A percentile compares a stretch with the other conserved stretches of the same genome.
These are phyloP conservation scores for Acheta domesticus DNA, from an alignment of 2,888 invertebrate species.

Conservation along the genomic window DNA sequence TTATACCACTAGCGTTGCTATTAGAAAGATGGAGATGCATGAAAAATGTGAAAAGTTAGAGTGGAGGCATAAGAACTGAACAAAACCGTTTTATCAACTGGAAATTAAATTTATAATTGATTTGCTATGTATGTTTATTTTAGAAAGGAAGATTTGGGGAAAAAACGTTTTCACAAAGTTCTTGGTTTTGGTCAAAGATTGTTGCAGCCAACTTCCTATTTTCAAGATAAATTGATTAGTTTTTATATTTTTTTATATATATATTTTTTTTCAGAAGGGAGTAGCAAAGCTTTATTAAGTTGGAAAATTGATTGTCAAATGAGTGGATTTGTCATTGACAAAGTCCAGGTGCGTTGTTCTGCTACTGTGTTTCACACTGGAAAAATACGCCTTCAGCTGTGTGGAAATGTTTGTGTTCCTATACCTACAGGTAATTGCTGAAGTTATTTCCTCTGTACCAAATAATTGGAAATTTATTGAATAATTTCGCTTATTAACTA, in stretches of 20 bases:
- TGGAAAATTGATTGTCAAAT: slow-evolving; percentile 3
- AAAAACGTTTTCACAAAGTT: too few relatives aligned
- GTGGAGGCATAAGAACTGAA: too few relatives aligned
- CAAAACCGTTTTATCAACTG: too few relatives aligned
- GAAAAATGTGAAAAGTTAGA: too few relatives aligned
- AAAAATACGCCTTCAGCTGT: background rate
- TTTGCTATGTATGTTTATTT: too few relatives aligned
- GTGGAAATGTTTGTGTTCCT: slow-evolving; percentile 30
- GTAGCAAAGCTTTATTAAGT: slow-evolving; percentile 2
- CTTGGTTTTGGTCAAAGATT: background rate
- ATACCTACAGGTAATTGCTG: slow-evolving; percentile 40
- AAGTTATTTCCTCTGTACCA: background rate
- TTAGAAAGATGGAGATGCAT: too few relatives aligned
- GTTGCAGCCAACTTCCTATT: background rate
- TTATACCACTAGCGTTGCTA: too few relatives aligned
- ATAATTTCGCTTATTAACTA: too few relatives aligned
- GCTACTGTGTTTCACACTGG: background rate
- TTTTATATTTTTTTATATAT: background rate
- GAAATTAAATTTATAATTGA: too few relatives aligned
- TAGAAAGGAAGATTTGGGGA: too few relatives aligned
- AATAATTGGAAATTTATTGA: background rate
- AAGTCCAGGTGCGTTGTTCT: background rate
- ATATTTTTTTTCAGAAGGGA: too few relatives aligned
- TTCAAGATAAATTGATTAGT: background rate
- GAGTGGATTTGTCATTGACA: background rate